Base-by-base conservation (phyloP, 2,113 vertebrate species). In the Daboia siamensis region DNA sequence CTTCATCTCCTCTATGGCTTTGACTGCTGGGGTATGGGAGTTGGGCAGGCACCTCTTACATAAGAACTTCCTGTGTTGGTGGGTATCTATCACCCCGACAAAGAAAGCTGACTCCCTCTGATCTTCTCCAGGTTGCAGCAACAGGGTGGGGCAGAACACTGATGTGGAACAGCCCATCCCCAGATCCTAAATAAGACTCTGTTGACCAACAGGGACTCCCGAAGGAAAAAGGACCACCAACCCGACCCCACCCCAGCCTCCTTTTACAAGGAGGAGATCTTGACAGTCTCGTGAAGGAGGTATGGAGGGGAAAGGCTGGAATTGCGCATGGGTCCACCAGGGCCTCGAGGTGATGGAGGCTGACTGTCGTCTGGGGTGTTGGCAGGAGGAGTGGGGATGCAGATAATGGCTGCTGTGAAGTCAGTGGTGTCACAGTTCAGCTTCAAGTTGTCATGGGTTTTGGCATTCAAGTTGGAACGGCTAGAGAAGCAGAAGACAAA, bases 381-480 rank as follows among this genome's bases (percentile, higher is more conserved):
- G 95, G 98, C 98, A 0, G 98, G 98, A 15, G 98, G 98, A 0
- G 98, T 99, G 11, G 98, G 98, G 94, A 98, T 99, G 96, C 98
- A 98, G 97, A 99, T 98, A 94, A 99, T 98, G 95, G 98, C 98
- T 0, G 98, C 98, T 4, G 98, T 98, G 93, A 98, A 98, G 93
- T 99, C 98, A 26, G 96, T 96, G 15, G 97, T 98, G 23, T 98
- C 98, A 21, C 98, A 99, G 96, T 98, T 99, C 94, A 98, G 96
- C 97, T 98, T 98, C 91, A 98, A 95, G 92, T 92, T 96, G 95
- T 98, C 97, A 5, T 96, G 95, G 0, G 97, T 95, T 97, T 98
- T 98, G 88, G 98, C 98, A 87, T 99, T 99, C 92, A 99, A 97
- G 95, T 98, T 99, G 94, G 98, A 98, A 54, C 98, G 98, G 91